Evolutionary conservation across 1,140 invertebrate species (phyloP).

Genomic region (Contarinia nasturtii): DNA sequence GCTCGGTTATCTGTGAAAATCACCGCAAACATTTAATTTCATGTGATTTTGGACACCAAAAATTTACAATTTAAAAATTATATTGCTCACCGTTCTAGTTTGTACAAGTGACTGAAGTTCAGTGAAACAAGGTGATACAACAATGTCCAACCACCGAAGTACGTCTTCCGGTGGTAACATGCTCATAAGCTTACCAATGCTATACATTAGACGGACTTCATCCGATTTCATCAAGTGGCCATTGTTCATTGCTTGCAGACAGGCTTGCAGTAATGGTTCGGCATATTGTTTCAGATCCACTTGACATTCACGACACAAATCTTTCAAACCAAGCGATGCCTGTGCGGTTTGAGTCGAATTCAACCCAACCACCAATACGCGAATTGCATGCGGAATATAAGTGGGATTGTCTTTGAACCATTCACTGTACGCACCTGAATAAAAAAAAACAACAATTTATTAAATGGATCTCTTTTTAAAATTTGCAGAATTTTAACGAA

Average conservation of each 20-base stretch:
- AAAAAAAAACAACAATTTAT: constrained; percentile 1
- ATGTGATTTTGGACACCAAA: too few species aligned
- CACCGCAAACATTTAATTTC: too few species aligned
- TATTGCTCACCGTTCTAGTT: constrained; percentile 20
- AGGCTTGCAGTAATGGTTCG: constrained; percentile 41
- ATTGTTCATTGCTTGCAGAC: constrained; percentile 28
- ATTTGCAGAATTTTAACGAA: too few species aligned
- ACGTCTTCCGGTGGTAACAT: constrained; percentile 40
- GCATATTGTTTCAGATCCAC: constrained; percentile 49
- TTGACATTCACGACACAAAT: constrained; percentile 61
- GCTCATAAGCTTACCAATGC: constrained; percentile 53
- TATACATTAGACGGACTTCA: constrained; percentile 51
- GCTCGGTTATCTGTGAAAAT: constrained; percentile 23
- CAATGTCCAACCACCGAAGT: constrained; percentile 44
- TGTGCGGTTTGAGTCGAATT: constrained; percentile 47
- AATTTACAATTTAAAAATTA: background rate
- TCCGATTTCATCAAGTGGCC: constrained; percentile 39
- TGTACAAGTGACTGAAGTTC: constrained; percentile 35
- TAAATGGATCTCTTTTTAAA: too few species aligned
- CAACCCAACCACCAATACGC: constrained; percentile 45
- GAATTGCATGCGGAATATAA: constrained; percentile 28
- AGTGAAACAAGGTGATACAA: constrained; percentile 44
- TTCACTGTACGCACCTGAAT: constrained; percentile 53
- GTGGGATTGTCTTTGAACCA: constrained; percentile 54
- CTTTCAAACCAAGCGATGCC: constrained; percentile 73